phyloP scores from a whole-genome alignment of 2,113 vertebrate genomes.

The Nibea albiflora region DNA sequence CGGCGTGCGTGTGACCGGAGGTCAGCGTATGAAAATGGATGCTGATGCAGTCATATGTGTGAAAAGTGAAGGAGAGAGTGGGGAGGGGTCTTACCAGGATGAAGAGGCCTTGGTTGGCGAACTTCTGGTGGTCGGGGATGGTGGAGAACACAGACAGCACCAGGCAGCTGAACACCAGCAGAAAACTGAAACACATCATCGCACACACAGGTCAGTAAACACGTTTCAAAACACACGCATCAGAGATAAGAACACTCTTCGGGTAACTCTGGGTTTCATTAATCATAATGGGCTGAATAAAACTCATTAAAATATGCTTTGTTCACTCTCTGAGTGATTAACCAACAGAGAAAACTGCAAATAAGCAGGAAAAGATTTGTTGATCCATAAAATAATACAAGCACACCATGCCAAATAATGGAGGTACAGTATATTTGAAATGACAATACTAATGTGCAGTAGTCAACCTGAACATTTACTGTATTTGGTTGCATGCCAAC shows the following conservation, averaged over 20 bases:
- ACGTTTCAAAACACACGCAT: slow-evolving; percentile 7
- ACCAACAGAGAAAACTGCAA: slow-evolving; percentile 39
- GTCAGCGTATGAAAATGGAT: neutral
- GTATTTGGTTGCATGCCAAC: neutral
- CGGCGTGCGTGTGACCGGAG: too few relatives aligned
- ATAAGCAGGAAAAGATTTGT: slow-evolving; percentile 37
- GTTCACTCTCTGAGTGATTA: slow-evolving; percentile 45
- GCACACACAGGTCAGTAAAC: neutral
- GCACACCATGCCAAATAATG: slow-evolving; percentile 14
- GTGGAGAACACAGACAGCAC: slow-evolving; percentile 99
- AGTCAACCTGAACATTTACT: neutral
- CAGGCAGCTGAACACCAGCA: slow-evolving; percentile 98
- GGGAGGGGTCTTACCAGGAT: slow-evolving; percentile 89
- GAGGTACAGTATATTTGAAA: neutral
- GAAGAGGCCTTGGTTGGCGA: slow-evolving; percentile 95
- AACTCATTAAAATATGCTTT: slow-evolving; percentile 40
- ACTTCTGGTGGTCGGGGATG: slow-evolving; percentile 93
- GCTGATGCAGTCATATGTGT: slow-evolving; percentile 16
- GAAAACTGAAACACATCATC: slow-evolving; percentile 88
- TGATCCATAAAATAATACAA: slow-evolving; percentile 50
- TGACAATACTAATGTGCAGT: neutral
- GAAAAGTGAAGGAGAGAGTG: neutral
- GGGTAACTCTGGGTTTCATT: neutral
- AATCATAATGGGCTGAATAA: slow-evolving; percentile 16
- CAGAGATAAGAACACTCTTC: neutral